phyloP scores from a whole-genome alignment of 2,888 invertebrate genomes.

The Drepana falcataria region DNA sequence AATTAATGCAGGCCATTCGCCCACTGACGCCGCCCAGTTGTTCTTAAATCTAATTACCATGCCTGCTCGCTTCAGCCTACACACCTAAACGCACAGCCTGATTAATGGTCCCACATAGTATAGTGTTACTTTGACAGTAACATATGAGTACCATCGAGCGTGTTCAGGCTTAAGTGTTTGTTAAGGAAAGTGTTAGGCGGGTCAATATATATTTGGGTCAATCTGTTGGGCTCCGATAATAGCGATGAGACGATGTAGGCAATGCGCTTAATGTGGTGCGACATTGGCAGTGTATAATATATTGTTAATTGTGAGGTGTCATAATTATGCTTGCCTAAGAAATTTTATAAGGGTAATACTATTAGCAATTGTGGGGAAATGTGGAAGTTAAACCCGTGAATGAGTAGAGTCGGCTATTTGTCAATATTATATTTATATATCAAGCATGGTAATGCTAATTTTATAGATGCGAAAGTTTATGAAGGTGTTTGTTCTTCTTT shows the following conservation, averaged over 20 bases:
- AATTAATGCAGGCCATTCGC: conserved; percentile 77
- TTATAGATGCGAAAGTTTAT: too few relatives aligned
- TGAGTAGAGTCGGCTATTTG: too few relatives aligned
- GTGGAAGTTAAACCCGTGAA: too few relatives aligned
- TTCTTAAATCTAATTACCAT: conserved; percentile 78
- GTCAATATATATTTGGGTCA: background rate
- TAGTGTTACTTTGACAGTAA: conserved; percentile 26
- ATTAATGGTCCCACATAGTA: conserved; percentile 27
- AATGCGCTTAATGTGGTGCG: background rate
- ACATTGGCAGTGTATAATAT: background rate
- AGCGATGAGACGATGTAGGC: background rate
- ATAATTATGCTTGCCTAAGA: too few relatives aligned
- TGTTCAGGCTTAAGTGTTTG: conserved; percentile 6
- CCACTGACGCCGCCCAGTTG: conserved; percentile 75
- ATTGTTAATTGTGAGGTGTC: too few relatives aligned
- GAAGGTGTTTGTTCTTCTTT: too few relatives aligned
- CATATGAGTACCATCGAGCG: conserved; percentile 19
- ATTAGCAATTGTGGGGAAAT: too few relatives aligned
- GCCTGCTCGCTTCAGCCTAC: conserved; percentile 32
- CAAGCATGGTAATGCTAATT: too few relatives aligned
- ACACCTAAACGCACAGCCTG: conserved; percentile 37
- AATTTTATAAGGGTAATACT: too few relatives aligned
- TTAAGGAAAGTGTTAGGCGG: background rate
- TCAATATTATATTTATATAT: too few relatives aligned
- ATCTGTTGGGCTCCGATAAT: background rate